Evolutionary conservation across 2,888 invertebrate genomes (phyloP).

Genomic region (Helicoverpa assulta): DNA sequence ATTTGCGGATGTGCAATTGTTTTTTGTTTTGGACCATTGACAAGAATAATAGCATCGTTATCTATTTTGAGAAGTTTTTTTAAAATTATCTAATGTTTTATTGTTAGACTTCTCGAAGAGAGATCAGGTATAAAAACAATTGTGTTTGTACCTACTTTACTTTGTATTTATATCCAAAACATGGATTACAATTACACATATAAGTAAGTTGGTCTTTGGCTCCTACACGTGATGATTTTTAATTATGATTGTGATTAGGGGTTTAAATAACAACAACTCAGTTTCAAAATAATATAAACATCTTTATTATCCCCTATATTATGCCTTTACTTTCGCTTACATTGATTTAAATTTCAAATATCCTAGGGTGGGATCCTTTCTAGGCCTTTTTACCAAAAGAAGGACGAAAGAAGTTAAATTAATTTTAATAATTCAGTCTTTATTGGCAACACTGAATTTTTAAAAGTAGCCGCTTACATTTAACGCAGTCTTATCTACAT

Average conservation of each 20-base stretch:
- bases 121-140: background rate
- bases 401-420: constrained; percentile 55
- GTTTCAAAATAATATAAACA: constrained; percentile 72
- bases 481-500: constrained; percentile 72
- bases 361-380: constrained; percentile 84
- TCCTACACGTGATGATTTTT: too few relatives aligned
- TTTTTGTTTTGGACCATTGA: constrained; percentile 29
- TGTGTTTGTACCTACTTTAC: background rate
- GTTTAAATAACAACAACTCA: constrained; percentile 12
- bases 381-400: constrained; percentile 72
- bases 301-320: constrained; percentile 81
- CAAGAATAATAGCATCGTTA: constrained; percentile 13
- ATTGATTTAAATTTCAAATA: constrained; percentile 71
- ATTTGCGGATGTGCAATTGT: constrained; percentile 40
- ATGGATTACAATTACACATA: too few relatives aligned
- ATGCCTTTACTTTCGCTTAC: constrained; percentile 72
- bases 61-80: constrained; percentile 25
- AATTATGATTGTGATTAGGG: background rate
- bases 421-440: constrained; percentile 64
- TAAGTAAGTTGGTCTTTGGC: too few relatives aligned
- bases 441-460: constrained; percentile 80
- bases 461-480: constrained; percentile 61
- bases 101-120: background rate
- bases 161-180: too few relatives aligned
- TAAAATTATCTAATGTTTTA: background rate